Conservation (phyloP, 2,797 vertebrate species). For the Parauchenoglanis punctatus region DNA sequence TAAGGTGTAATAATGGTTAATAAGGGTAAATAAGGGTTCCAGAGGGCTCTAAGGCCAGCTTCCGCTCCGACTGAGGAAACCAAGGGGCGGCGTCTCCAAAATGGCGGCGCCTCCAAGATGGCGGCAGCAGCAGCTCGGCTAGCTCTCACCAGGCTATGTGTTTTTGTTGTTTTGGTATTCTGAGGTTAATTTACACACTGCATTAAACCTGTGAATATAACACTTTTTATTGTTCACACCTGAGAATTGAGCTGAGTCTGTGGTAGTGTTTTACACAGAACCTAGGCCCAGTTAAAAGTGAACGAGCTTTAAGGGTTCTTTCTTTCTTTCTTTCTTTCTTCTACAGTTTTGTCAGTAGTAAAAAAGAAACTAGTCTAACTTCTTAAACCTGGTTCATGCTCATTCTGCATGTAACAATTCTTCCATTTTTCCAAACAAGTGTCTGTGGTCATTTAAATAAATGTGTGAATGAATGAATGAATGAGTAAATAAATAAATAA, state of each 20-base stretch:
- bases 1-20: no score
- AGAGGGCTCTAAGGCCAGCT: not conserved
- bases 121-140: not conserved
- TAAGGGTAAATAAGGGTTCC: not conserved
- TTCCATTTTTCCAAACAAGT: not conserved
- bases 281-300: not conserved
- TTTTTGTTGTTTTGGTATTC: not conserved
- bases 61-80: not conserved
- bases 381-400: not conserved
- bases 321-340: not conserved
- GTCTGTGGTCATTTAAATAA: not conserved
- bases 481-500: no score
- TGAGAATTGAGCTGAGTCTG: not conserved
- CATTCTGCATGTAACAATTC: not conserved
- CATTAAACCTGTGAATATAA: not conserved
- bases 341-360: no score
- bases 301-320: not conserved
- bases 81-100: not conserved
- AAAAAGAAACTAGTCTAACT: no score
- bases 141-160: not conserved
- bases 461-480: no score
- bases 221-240: not conserved
- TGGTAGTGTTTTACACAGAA: not conserved
- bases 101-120: not conserved
- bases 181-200: not conserved